Percentiles rank a stretch among this genome's conserved stretches.
Conservation (phyloP, 2,113 vertebrate genomes). For the Oreochromis niloticus region DNA sequence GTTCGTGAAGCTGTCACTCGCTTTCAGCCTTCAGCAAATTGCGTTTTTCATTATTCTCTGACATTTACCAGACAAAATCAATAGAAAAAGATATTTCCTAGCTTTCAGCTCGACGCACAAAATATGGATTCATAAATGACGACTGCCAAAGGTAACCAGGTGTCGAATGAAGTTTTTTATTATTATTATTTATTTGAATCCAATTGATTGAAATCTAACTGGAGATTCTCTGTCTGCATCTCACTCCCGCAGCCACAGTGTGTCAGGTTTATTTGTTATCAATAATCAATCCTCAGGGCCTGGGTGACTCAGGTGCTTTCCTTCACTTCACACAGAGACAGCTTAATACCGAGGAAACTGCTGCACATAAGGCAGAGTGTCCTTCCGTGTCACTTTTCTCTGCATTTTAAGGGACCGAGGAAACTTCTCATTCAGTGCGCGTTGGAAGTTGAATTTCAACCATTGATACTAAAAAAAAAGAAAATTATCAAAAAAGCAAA, state of each 20-base stretch:
- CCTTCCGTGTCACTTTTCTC: not conserved
- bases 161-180: not conserved
- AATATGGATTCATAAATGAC: not conserved
- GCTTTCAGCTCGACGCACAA: not conserved
- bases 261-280: constrained; percentile 9
- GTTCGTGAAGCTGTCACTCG: not conserved
- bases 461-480: not conserved
- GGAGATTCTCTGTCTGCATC: not conserved
- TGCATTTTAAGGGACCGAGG: not conserved
- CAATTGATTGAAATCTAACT: not conserved
- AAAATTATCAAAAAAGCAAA: not conserved
- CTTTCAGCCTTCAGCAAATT: not conserved
- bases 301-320: not conserved
- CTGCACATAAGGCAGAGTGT: not conserved
- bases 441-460: not conserved
- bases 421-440: not conserved
- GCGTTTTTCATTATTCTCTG: not conserved
- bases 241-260: not conserved
- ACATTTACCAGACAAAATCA: not conserved
- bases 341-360: not conserved
- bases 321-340: not conserved
- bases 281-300: constrained; percentile 18
- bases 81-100: not conserved
- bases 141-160: not conserved
- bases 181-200: not conserved